Base-by-base conservation (phyloP, 2,888 invertebrate genomes). In the Formica aserva region DNA sequence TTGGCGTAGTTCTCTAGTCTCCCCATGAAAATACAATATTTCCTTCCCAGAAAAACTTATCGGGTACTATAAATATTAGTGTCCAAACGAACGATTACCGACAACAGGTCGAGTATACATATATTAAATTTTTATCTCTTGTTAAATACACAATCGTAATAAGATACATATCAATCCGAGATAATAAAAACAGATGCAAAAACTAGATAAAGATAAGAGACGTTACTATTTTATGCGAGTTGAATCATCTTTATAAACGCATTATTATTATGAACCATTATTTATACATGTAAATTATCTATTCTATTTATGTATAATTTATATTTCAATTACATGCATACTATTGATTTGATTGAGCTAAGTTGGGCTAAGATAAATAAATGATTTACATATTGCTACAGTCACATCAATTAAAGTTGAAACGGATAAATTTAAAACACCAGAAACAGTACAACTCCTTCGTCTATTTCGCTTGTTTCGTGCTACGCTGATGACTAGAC, bases 401-500 rank as follows among this genome's bases (percentile, higher is more conserved):
- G 15, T 45, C 22, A 32, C 22, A 32, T 63, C 32, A 6, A 75
- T 45, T 72, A 72, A 72, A 9, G 26, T 72, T 35, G 18, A 57
- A 26, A 11, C 26, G 3, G 18, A 41, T 65, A 41, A 62, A 45
- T 41, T 63, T 41, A 5, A 32, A 41, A 11, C 29, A n/a, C 29
- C 8, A 13, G n/a, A 75, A 63, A 45, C n/a, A 26, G 15, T 35
- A 29, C 38, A n/a, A 62, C n/a, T 26, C 13, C 41, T 29, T 35
- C 48, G 15, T 45, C n/a, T 62, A n/a, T 29, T 41, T 18, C 8
- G 75, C 8, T 35, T 6, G 32, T 35, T 35, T 11, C 41, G 35
- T 66, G 38, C 69, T 84, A 84, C 84, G 84, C 84, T 65, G 60
- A 63, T 77, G 78, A 85, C 86, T 76, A 35, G 67, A 81, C 13